Conservation (phyloP, 2,113 vertebrate genomes). For the Ancistrus triradiatus region DNA sequence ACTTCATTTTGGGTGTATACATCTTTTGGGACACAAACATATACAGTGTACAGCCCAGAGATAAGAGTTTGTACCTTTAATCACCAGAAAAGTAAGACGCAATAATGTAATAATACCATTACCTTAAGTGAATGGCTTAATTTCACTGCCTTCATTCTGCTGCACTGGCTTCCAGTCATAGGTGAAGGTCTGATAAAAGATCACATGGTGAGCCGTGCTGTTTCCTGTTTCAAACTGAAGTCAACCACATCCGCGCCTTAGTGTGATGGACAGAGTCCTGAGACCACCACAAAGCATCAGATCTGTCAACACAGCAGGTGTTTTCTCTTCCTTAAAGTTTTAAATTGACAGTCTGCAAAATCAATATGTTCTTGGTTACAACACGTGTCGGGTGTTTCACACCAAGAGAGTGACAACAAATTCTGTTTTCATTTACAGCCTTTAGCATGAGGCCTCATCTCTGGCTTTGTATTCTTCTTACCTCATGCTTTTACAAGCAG, state of each 20-base stretch:
- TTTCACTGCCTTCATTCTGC: slow-evolving; percentile 1
- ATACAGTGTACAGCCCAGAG: too few species aligned
- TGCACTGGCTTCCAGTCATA: background rate
- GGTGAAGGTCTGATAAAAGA: slow-evolving; percentile 6
- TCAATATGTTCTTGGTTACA: background rate
- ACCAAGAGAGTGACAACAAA: too few species aligned
- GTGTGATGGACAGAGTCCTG: slow-evolving; percentile 25
- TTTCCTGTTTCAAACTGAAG: slow-evolving; percentile 46
- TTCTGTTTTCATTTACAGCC: too few species aligned
- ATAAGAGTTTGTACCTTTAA: too few species aligned
- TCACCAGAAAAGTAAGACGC: background rate
- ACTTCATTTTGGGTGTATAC: too few species aligned
- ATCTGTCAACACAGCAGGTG: background rate
- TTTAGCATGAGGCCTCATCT: too few species aligned
- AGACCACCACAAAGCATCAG: slow-evolving; percentile 39
- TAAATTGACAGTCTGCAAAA: background rate
- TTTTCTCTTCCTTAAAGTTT: background rate
- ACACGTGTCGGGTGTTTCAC: too few species aligned
- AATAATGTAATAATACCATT: background rate
- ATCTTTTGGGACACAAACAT: too few species aligned
- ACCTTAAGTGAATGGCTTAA: slow-evolving; percentile 18
- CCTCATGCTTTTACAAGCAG: too few species aligned
- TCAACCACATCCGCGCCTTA: slow-evolving; percentile 39
- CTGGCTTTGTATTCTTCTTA: too few species aligned
- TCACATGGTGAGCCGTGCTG: background rate